Conservation (phyloP, 2,797 vertebrate species). For the Lindbergichthys nudifrons region DNA sequence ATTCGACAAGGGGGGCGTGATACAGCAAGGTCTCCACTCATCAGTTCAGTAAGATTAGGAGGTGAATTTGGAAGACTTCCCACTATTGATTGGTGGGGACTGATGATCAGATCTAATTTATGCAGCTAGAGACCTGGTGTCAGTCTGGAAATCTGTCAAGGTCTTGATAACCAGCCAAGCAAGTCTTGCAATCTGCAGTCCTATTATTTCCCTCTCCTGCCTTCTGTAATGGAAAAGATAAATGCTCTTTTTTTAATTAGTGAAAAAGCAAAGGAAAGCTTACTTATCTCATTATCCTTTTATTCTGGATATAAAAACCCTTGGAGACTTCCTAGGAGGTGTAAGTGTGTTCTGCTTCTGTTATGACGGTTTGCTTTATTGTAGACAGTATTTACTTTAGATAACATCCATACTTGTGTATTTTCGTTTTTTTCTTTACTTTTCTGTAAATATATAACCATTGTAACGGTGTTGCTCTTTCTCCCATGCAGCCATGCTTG, state of each 20-base stretch:
- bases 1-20: constrained; percentile 48
- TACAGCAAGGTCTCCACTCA: constrained; percentile 72
- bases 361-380: constrained; percentile 46
- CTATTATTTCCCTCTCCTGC: constrained; percentile 68
- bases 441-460: neutral
- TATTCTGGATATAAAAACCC: constrained; percentile 64
- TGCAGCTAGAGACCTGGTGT: constrained; percentile 66
- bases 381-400: constrained; percentile 42
- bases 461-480: constrained; percentile 10
- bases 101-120: constrained; percentile 81
- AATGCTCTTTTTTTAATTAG: constrained; percentile 82
- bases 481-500: constrained; percentile 89
- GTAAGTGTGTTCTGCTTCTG: constrained; percentile 44
- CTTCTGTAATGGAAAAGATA: constrained; percentile 76
- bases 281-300: constrained; percentile 78
- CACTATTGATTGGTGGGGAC: constrained; percentile 72
- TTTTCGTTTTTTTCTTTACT: constrained; percentile 3
- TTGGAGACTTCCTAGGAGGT: constrained; percentile 57
- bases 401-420: constrained; percentile 27
- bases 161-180: constrained; percentile 78
- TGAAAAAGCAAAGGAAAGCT: constrained; percentile 72
- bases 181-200: constrained; percentile 64
- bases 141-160: constrained; percentile 69
- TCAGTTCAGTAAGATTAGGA: constrained; percentile 73
- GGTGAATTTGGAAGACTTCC: constrained; percentile 75